Base-by-base conservation (phyloP, 1,140 invertebrate species). In the Drosophila pallidifrons region DNA sequence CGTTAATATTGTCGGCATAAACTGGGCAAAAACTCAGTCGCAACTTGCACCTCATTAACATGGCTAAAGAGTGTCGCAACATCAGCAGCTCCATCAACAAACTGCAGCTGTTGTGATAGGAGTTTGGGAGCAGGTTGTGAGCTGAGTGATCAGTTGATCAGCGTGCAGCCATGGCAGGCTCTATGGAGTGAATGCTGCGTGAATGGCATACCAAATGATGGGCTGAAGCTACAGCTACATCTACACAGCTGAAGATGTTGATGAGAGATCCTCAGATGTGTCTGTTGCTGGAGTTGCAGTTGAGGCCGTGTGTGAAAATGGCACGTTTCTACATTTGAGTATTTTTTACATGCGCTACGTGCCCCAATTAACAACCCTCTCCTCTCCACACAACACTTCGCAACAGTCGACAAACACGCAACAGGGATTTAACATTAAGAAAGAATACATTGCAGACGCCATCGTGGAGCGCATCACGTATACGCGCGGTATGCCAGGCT, bases 251-350 rank as follows among this genome's bases (percentile, higher is more conserved):
- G n/a, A 20, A 41, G 54, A 20, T 57, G 54, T 57, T 57, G 35
- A 41, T 28, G 60, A 64, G 58, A 75, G 67, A 71, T 72, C 59
- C 68, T 76, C 54, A 71, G 74, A 64, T 76, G 46, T 54, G 51
- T 25, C 15, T 30, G 51, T 59, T n/a, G 38, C 20, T 25, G 20
- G 54, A 43, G 46, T 59, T 73, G 69, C 68, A 85, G 57, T 15
- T 52, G 66, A 68, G 64, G 74, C 85, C 81, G 81, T 85, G 81
- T 85, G 81, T 85, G 81, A 85, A 85, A 85, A 85, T 85, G 81
- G 81, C 81, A 85, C 81, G 81, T 85, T 85, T 85, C 77, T 75
- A 81, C 77, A 85, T 85, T 85, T 85, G 81, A 85, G 81, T 82
- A 65, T 82, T 75, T 80, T 70, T 80, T 83, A 77, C 81, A 83